Conservation (phyloP, 2,888 invertebrate genomes). For the Calliopum simillimum region DNA sequence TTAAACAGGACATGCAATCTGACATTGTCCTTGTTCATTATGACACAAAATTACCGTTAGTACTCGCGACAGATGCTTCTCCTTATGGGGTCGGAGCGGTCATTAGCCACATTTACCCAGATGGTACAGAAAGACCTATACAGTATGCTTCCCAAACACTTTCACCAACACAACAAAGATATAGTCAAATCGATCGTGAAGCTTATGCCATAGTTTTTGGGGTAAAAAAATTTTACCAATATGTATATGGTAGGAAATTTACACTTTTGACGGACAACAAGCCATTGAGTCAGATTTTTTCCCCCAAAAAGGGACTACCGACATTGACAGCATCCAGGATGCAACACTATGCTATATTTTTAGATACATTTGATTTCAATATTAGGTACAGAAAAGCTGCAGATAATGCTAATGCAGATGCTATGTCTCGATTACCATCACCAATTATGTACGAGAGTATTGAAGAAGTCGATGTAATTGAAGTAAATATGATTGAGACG, state of each 20-base stretch:
- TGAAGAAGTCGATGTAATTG: constrained; percentile 36
- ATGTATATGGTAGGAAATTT: constrained; percentile 64
- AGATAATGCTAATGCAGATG: constrained; percentile 38
- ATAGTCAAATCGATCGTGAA: constrained; percentile 53
- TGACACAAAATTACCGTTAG: constrained; percentile 48
- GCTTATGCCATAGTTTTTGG: constrained; percentile 59
- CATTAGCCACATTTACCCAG: constrained; percentile 53
- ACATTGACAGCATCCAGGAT: constrained; percentile 41
- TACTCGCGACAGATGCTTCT: constrained; percentile 51
- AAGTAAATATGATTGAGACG: constrained; percentile 32
- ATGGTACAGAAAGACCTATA: constrained; percentile 60
- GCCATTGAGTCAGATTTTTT: constrained; percentile 43
- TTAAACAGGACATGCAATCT: constrained; percentile 45
- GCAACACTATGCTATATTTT: constrained; percentile 43
- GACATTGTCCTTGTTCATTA: constrained; percentile 48
- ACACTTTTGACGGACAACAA: constrained; percentile 54
- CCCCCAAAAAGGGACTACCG: constrained; percentile 41
- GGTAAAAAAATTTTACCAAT: constrained; percentile 61
- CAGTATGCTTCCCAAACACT: constrained; percentile 57
- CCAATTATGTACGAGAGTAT: background rate
- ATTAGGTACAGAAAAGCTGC: constrained; percentile 36
- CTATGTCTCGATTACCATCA: constrained; percentile 36
- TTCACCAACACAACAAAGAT: constrained; percentile 45
- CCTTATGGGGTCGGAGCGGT: constrained; percentile 53
- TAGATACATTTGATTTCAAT: constrained; percentile 38